These are phyloP conservation scores for Capreolus pygargus DNA, from an alignment of 2,113 vertebrate species.

Conservation along the genomic window DNA sequence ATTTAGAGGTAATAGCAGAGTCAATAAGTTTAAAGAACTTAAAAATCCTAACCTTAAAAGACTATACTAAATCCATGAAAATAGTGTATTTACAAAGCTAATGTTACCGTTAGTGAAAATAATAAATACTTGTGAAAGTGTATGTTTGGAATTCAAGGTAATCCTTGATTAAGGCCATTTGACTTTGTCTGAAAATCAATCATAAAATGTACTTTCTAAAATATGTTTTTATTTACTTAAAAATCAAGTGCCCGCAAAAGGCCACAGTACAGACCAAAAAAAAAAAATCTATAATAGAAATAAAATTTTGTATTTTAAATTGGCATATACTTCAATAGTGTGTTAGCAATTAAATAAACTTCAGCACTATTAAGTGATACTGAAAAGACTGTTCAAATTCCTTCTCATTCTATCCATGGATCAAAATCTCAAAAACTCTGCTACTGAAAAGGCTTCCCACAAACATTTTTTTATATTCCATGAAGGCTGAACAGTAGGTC, in stretches of 20 bases:
- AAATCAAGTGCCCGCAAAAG: background rate
- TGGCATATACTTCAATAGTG: background rate
- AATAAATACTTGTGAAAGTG: background rate
- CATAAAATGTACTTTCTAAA: background rate
- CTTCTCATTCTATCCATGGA: background rate
- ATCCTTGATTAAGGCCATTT: conserved; percentile 14
- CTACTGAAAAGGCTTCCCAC: background rate
- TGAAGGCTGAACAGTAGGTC: background rate
- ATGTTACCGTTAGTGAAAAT: conserved; percentile 11
- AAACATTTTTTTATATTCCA: background rate
- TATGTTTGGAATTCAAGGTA: conserved; percentile 25
- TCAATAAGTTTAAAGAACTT: background rate
- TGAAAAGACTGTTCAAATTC: background rate
- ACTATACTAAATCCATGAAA: conserved; percentile 13
- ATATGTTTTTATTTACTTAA: background rate
- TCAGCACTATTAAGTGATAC: background rate
- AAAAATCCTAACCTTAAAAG: conserved; percentile 13
- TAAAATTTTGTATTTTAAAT: background rate
- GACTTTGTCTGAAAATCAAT: conserved; percentile 20
- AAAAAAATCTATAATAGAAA: background rate
- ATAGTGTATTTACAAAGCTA: conserved; percentile 14
- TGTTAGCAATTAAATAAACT: background rate
- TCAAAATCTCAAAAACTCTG: background rate
- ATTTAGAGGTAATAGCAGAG: background rate
- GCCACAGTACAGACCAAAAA: background rate